Evolutionary conservation across 1,140 invertebrate genomes (phyloP).

Genomic region (Sitobion miscanthi): DNA sequence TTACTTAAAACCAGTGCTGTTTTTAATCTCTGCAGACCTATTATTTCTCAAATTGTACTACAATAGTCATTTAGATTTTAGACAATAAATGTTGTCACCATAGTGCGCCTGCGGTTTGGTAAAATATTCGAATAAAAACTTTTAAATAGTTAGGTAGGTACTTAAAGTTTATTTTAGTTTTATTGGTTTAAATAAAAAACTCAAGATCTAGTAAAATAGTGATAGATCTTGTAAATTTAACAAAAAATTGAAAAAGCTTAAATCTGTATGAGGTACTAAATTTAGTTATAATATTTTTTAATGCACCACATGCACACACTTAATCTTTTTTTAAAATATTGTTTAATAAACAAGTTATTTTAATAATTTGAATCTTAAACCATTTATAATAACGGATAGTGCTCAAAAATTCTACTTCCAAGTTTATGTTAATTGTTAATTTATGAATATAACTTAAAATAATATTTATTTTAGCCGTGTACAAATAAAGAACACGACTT

Average conservation of each 20-base stretch:
- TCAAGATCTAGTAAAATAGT: neutral
- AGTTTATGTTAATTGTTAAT: neutral
- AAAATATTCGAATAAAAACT: neutral
- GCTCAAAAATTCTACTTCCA: neutral
- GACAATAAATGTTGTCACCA: neutral
- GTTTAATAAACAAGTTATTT: too few relatives aligned
- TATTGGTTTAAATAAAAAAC: neutral
- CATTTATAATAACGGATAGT: neutral
- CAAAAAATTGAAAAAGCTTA: neutral
- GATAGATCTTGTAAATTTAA: neutral
- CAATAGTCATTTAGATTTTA: neutral
- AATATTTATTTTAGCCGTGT: neutral
- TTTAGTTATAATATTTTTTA: neutral
- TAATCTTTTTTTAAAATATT: too few relatives aligned
- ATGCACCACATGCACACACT: too few relatives aligned
- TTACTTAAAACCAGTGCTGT: neutral
- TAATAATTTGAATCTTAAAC: too few relatives aligned
- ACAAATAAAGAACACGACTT: neutral
- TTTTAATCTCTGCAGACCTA: neutral
- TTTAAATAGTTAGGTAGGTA: neutral
- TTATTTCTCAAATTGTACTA: neutral
- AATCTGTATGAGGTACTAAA: neutral
- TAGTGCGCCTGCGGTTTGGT: neutral
- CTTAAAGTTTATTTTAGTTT: neutral
- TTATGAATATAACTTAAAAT: neutral